phyloP scores from a whole-genome alignment of 2,888 invertebrate species.

The Phalangium opilio region DNA sequence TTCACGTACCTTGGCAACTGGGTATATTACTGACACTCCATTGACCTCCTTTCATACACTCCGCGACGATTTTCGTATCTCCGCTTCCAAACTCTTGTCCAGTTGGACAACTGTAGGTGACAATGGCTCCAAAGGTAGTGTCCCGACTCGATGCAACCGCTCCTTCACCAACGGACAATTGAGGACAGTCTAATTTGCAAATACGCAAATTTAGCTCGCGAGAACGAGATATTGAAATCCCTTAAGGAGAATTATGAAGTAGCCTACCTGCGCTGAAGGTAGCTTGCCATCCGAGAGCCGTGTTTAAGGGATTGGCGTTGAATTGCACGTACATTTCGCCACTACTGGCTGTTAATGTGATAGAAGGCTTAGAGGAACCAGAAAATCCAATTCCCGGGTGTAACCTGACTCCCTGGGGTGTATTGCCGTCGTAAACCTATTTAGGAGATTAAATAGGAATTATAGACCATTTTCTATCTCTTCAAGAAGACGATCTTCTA shows the following conservation, averaged over 20 bases:
- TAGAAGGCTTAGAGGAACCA: conserved; percentile 56
- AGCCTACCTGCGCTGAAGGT: conserved; percentile 65
- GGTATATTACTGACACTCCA: conserved; percentile 86
- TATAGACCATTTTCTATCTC: too few species aligned
- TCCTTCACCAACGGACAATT: conserved; percentile 64
- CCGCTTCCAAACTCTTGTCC: conserved; percentile 90
- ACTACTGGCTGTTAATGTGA: conserved; percentile 67
- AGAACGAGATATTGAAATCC: neutral
- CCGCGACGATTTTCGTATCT: conserved; percentile 61
- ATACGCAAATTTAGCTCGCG: too few species aligned
- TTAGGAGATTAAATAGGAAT: neutral
- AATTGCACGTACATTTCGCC: conserved; percentile 82
- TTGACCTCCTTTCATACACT: conserved; percentile 74
- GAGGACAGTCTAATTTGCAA: conserved; percentile 55
- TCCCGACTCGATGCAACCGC: conserved; percentile 80
- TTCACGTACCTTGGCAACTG: conserved; percentile 64
- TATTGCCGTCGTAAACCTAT: conserved; percentile 71
- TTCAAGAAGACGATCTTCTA: too few species aligned
- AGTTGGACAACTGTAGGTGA: conserved; percentile 78
- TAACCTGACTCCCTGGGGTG: conserved; percentile 54
- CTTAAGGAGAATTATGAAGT: neutral
- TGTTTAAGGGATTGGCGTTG: conserved; percentile 70
- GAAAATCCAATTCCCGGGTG: conserved; percentile 86
- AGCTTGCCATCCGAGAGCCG: conserved; percentile 69
- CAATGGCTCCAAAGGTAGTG: conserved; percentile 74